A percentile compares a stretch with the other conserved stretches of the same genome.
Evolutionary conservation across 2,888 invertebrate genomes (phyloP).

Genomic region (Neocrepidodera transversa): DNA sequence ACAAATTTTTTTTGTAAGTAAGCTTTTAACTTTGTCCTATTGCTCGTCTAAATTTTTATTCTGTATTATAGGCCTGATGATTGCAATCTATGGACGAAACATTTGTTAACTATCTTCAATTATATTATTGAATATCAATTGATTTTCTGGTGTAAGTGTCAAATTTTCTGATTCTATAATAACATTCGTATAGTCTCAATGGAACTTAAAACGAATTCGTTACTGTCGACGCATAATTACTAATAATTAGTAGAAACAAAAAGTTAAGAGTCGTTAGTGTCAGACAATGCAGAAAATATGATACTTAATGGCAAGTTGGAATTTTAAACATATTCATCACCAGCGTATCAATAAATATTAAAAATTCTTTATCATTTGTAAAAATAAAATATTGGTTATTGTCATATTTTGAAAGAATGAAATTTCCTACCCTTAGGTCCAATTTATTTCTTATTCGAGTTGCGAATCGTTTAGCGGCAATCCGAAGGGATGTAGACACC

Average conservation of each 20-base stretch:
- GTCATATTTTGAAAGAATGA: background rate
- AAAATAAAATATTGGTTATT: background rate
- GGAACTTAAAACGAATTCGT: conserved; percentile 47
- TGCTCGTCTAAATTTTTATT: too few species aligned
- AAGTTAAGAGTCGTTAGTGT: conserved; percentile 44
- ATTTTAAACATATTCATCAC: conserved; percentile 26
- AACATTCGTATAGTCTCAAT: conserved; percentile 42
- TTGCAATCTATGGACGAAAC: too few species aligned
- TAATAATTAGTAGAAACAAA: conserved; percentile 53
- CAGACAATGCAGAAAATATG: conserved; percentile 39
- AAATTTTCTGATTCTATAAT: conserved; percentile 42
- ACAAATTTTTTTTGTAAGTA: too few species aligned
- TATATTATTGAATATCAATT: background rate
- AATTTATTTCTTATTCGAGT: conserved; percentile 31
- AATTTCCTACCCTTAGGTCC: conserved; percentile 13
- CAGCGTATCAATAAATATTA: too few species aligned
- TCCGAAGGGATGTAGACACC: conserved; percentile 44
- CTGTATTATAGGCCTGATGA: too few species aligned
- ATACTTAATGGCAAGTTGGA: conserved; percentile 38
- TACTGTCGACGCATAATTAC: conserved; percentile 51
- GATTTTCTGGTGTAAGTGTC: conserved; percentile 1
- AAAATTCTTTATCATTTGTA: background rate
- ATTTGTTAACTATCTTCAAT: too few species aligned
- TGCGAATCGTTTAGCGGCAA: conserved; percentile 31
- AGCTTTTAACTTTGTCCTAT: too few species aligned